Evolutionary conservation across 53 echinoderm and acorn worm genomes (phyloP), one percentile per base, ranked within the genome.

Genomic region (Paelopatides confundens): DNA sequence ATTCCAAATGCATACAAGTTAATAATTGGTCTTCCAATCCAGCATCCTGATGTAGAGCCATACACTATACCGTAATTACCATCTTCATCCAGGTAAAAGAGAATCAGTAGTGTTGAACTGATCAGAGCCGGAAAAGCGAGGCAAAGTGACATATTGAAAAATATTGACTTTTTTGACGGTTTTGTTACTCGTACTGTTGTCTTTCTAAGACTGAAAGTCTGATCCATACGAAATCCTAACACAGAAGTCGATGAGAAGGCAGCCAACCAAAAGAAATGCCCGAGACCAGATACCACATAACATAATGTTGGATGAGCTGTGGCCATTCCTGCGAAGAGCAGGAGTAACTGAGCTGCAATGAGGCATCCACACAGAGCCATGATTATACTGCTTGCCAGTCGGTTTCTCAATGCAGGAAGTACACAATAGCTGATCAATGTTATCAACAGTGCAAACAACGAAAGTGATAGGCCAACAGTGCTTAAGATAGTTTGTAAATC

Each of bases 1-100:
- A 79, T 79, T 28, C 79, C 79, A n/a, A 79, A 79, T 7, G 51
- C 49, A 53, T 48, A 79, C 15, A 79, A 21, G 79, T 79, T 53
- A 10, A 79, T 79, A 2, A 3, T 2, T 33, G 28, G 34, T 51
- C 49, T 53, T 79, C 53, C 79, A 50, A 79, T 79, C 79, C 79
- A 79, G 53, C 79, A 79, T 3, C 79, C 79, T 33, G 31, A 31
- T 33, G 50, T 52, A 50, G 51, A 52, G 24, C 79, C 79, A 31
- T 79, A 79, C 11, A 21, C 8, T 79, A 79, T 79, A 1, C 52
- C 79, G 43, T 67, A 21, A 67, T 8, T 2, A 31, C 13, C 35
- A 67, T 67, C 34, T 31, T 30, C 68, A 31, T 34, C 35, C 29
- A 67, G 29, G 18, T 67, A 67, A 31, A 14, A 17, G 24, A 67